Evolutionary conservation across 2,113 vertebrate genomes (phyloP), one percentile per base, ranked within the genome.

Genomic region (Physeter macrocephalus): DNA sequence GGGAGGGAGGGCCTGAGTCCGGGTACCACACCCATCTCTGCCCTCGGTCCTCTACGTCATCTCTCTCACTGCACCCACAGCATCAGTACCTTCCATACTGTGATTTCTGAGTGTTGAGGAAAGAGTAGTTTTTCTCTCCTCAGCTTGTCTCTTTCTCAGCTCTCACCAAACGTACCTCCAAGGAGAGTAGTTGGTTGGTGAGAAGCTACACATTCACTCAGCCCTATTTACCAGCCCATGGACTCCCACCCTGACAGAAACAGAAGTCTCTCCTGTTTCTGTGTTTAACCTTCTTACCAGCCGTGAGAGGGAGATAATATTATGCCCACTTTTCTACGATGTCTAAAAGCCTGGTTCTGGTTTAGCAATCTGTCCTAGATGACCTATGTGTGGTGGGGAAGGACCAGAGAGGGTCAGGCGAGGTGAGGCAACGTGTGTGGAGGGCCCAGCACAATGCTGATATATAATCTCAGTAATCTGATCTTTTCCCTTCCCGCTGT

Each of bases 391-490:
- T 27, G 5, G 3, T 52, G 8, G 52, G 66, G 21, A 71, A 31
- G 61, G 64, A 9, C 2, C 29, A 12, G 4, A n/a, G 6, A 77
- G 46, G 43, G 39, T 41, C 61, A 14, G 13, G 49, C 0, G 13
- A 59, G 21, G 12, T 14, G 27, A 64, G 27, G 62, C 10, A 2
- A 27, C 0, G 0, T 12, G 6, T 41, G 21, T 4, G 1, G 34
- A 36, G 52, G 2, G 8, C 52, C 20, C 2, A 14, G 13, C 12
- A 9, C 7, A 1, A 3, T 0, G 8, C 59, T 17, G 25, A 59
- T 15, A 2, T 0, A 0, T 11, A 29, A 4, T 7, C 80, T 83
- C 34, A 6, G 52, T 9, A 43, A 15, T 5, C 23, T 9, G 0
- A 0, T 1, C 12, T 14, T 34, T 88, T 13, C 36, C 77, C 27